A percentile compares a stretch with the other conserved stretches of the same genome.
Evolutionary conservation across 2,888 invertebrate genomes (phyloP).

Genomic region (Salpingus planirostris): DNA sequence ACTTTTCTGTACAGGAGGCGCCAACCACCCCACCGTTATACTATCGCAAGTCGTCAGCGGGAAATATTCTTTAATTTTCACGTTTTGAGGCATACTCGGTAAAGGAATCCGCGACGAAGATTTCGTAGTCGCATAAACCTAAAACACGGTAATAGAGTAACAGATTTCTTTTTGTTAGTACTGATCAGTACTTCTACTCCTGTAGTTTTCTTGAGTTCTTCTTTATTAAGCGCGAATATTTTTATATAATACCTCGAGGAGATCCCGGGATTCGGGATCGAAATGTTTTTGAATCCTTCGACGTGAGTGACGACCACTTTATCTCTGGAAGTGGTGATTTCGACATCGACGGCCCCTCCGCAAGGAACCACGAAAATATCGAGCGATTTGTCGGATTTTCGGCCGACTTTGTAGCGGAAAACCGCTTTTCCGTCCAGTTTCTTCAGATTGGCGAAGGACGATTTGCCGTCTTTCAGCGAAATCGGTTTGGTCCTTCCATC

Average conservation of each 20-base stretch:
- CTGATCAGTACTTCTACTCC: constrained; percentile 42
- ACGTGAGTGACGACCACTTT: constrained; percentile 37
- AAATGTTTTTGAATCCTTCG: constrained; percentile 42
- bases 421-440: constrained; percentile 46
- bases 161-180: neutral
- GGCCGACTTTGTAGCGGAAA: constrained; percentile 48
- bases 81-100: constrained; percentile 47
- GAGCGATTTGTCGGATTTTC: constrained; percentile 18
- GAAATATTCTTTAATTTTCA: constrained; percentile 45
- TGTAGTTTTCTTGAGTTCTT: constrained; percentile 44
- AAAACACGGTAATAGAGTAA: constrained; percentile 7
- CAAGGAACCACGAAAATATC: constrained; percentile 48
- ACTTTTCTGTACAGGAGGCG: constrained; percentile 42
- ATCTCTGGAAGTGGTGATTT: constrained; percentile 39
- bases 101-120: constrained; percentile 39
- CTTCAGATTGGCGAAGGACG: constrained; percentile 44
- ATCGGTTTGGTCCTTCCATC: constrained; percentile 32
- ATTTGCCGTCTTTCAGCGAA: constrained; percentile 44
- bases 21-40: constrained; percentile 51
- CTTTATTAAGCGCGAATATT: constrained; percentile 44
- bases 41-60: constrained; percentile 45
- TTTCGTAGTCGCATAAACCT: constrained; percentile 46
- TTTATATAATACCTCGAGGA: constrained; percentile 46
- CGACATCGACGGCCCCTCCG: constrained; percentile 45
- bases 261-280: constrained; percentile 36